Evolutionary conservation across 1,140 invertebrate genomes (phyloP).

Genomic region (Papilio polyxenes): DNA sequence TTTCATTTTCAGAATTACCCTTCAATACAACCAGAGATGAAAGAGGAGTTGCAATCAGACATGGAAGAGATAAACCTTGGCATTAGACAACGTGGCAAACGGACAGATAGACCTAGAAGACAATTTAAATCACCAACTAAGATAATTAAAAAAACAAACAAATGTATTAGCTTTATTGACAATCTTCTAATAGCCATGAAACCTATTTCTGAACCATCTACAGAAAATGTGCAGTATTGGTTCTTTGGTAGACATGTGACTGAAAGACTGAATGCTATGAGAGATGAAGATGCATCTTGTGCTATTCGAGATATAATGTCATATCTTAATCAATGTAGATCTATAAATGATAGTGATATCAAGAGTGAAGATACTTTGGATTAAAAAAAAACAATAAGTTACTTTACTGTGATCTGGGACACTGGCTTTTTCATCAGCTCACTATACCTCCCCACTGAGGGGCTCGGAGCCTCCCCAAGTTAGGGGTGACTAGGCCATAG

Average conservation of each 20-base stretch:
- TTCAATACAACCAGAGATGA: constrained; percentile 44
- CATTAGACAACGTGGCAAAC: constrained; percentile 57
- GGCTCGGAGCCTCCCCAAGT: too few species aligned
- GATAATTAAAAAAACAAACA: constrained; percentile 46
- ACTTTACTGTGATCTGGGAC: too few species aligned
- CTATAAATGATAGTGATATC: constrained; percentile 3
- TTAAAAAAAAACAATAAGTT: neutral
- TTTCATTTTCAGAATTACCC: constrained; percentile 48
- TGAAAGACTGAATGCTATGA: constrained; percentile 67
- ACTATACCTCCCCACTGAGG: too few species aligned
- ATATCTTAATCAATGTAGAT: constrained; percentile 48
- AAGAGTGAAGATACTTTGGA: constrained; percentile 34
- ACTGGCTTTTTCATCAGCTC: too few species aligned
- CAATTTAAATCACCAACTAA: constrained; percentile 42
- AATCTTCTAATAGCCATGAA: constrained; percentile 61
- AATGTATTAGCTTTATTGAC: constrained; percentile 64
- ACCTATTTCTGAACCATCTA: constrained; percentile 46
- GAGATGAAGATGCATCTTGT: constrained; percentile 56
- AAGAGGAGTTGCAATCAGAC: constrained; percentile 56
- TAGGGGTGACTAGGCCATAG: too few species aligned
- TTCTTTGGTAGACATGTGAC: constrained; percentile 68
- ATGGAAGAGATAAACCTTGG: constrained; percentile 45
- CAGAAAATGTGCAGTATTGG: constrained; percentile 57
- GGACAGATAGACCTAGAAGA: constrained; percentile 60
- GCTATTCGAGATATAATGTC: constrained; percentile 60